Conservation (phyloP, 2,797 vertebrate genomes). For the Sebastes kiyomatsui region DNA sequence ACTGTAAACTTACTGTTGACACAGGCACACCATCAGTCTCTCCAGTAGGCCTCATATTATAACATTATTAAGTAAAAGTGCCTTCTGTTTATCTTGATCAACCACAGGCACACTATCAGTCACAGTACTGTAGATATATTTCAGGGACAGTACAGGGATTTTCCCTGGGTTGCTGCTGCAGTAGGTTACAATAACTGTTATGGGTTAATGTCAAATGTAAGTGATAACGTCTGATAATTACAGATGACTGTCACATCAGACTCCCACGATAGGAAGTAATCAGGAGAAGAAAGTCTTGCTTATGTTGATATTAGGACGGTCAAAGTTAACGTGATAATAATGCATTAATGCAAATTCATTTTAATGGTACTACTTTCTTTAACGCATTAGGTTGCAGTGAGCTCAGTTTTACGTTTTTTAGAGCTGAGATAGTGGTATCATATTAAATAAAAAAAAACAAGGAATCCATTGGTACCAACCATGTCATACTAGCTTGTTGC, state of each 20-base stretch:
- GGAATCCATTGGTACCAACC: too few species aligned
- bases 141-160: constrained; percentile 53
- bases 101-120: not conserved
- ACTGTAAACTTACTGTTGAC: not conserved
- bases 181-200: not conserved
- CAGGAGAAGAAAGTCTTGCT: not conserved
- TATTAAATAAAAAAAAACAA: too few species aligned
- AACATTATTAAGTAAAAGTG: too few species aligned
- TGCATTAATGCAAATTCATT: too few species aligned
- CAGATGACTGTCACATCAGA: not conserved
- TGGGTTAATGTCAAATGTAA: not conserved
- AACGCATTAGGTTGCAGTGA: too few species aligned
- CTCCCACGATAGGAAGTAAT: not conserved
- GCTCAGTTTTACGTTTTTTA: too few species aligned
- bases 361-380: too few species aligned
- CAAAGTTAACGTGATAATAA: too few species aligned
- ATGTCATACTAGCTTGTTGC: too few species aligned
- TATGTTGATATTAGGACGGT: too few species aligned
- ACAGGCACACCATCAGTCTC: not conserved
- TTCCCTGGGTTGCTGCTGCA: constrained; percentile 29
- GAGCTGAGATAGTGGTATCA: too few species aligned
- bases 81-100: not conserved
- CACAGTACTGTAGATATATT: not conserved
- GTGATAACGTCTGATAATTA: not conserved
- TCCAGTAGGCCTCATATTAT: too few species aligned